Percentiles rank a stretch among this genome's conserved stretches.
phyloP scores from a whole-genome alignment of 23 tunicate species.

The Aplidium turbinatum region DNA sequence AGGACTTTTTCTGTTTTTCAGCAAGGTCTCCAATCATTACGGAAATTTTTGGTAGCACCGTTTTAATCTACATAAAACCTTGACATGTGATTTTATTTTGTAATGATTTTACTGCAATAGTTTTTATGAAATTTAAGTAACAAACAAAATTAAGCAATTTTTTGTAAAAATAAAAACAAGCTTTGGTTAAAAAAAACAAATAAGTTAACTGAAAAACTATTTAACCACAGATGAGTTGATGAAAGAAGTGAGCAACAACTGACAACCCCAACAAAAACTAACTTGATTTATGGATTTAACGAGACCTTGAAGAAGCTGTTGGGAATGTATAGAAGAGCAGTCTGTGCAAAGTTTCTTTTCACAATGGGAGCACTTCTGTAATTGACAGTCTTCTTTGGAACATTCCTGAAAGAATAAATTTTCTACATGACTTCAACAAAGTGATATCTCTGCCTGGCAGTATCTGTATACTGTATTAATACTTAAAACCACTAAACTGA shows the following conservation, averaged over 20 bases:
- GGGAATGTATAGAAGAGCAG: slow-evolving; percentile 33
- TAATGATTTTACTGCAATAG: background rate
- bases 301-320: slow-evolving; percentile 29
- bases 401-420: slow-evolving; percentile 66
- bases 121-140: too few species aligned
- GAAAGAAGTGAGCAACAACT: too few species aligned
- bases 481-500: too few species aligned
- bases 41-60: slow-evolving; percentile 37
- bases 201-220: too few species aligned
- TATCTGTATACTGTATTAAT: too few species aligned
- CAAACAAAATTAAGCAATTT: too few species aligned
- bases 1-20: slow-evolving; percentile 35
- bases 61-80: slow-evolving; percentile 8
- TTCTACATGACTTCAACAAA: too few species aligned
- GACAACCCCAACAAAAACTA: background rate
- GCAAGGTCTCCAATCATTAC: slow-evolving; percentile 42
- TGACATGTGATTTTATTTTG: background rate
- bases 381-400: slow-evolving; percentile 13
- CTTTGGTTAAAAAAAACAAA: too few species aligned
- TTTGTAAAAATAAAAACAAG: too few species aligned
- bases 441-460: too few species aligned
- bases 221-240: too few species aligned
- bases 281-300: slow-evolving; percentile 37
- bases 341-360: slow-evolving; percentile 36
- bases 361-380: slow-evolving; percentile 49